Evolutionary conservation across 2,888 invertebrate species (phyloP).

Genomic region (Ptychoptera contaminata): DNA sequence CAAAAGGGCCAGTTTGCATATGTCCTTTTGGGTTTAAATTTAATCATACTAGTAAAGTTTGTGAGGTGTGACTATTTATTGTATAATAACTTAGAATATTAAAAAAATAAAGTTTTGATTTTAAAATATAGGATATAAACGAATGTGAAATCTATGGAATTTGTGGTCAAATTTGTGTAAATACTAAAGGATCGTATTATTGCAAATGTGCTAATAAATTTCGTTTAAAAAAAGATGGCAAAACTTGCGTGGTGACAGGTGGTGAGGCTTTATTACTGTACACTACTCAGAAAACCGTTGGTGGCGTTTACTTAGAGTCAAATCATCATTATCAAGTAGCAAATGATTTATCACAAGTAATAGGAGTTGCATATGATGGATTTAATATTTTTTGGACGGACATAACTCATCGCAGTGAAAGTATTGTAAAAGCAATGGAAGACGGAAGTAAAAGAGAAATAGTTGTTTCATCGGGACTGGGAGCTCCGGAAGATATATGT

Average conservation of each 20-base stretch:
- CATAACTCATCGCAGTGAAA: slow-evolving; percentile 49
- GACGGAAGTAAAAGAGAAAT: slow-evolving; percentile 45
- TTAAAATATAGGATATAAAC: slow-evolving; percentile 34
- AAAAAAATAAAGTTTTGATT: slow-evolving; percentile 30
- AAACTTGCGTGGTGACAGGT: slow-evolving; percentile 36
- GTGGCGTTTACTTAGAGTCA: slow-evolving; percentile 43
- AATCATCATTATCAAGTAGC: slow-evolving; percentile 31
- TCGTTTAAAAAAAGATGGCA: slow-evolving; percentile 32
- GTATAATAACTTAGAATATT: slow-evolving; percentile 8
- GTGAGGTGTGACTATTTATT: slow-evolving; percentile 11
- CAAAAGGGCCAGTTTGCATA: slow-evolving; percentile 38
- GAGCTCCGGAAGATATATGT: slow-evolving; percentile 57
- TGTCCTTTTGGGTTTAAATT: slow-evolving; percentile 34
- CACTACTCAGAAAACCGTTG: slow-evolving; percentile 46
- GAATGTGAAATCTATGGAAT: slow-evolving; percentile 46
- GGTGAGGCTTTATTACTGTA: slow-evolving; percentile 55
- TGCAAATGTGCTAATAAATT: slow-evolving; percentile 50
- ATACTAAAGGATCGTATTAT: slow-evolving; percentile 38
- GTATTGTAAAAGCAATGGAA: slow-evolving; percentile 45
- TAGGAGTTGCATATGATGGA: slow-evolving; percentile 55
- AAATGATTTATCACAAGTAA: slow-evolving; percentile 36
- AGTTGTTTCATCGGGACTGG: slow-evolving; percentile 47
- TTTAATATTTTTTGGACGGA: slow-evolving; percentile 64
- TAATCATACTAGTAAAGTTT: slow-evolving; percentile 15
- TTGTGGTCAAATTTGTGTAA: slow-evolving; percentile 55